Base-by-base conservation (phyloP, 2,888 invertebrate genomes). In the Panorpa germanica region DNA sequence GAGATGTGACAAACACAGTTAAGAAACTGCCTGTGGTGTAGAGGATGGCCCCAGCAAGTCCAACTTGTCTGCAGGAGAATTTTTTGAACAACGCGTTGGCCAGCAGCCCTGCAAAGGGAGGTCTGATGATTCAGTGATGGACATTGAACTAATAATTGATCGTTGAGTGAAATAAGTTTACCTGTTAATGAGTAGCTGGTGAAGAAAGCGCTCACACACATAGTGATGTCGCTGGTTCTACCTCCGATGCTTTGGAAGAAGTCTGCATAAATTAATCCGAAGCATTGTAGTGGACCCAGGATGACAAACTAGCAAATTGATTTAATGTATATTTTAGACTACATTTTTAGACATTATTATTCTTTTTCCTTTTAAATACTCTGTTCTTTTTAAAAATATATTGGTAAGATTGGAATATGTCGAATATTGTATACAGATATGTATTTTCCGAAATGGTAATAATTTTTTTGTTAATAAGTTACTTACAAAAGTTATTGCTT, bases 401-500 rank as follows among this genome's bases (percentile, higher is more conserved):
- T n/a, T n/a, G n/a, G n/a, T n/a, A n/a, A n/a, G n/a, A n/a, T n/a
- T n/a, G n/a, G n/a, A n/a, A n/a, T n/a, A n/a, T n/a, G n/a, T n/a
- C n/a, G n/a, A n/a, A n/a, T n/a, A n/a, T n/a, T n/a, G n/a, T n/a
- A n/a, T n/a, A n/a, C n/a, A n/a, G n/a, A n/a, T n/a, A n/a, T n/a
- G n/a, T n/a, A n/a, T n/a, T n/a, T n/a, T n/a, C n/a, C n/a, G n/a
- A n/a, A n/a, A n/a, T n/a, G n/a, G n/a, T n/a, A n/a, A n/a, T n/a
- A n/a, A n/a, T n/a, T n/a, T n/a, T n/a, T n/a, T n/a, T n/a, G n/a
- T 17, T 17, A 3, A 15, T 27, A 14, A 14, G 3, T 35, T 40
- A 68, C 75, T 73, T 58, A 81, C 78, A 47, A 75, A 75, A 22
- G 74, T 70, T 35, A 78, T 49, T 39, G 74, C 69, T 44, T 77